Conservation (phyloP, 2,888 invertebrate species). For the Dynastes maya region DNA sequence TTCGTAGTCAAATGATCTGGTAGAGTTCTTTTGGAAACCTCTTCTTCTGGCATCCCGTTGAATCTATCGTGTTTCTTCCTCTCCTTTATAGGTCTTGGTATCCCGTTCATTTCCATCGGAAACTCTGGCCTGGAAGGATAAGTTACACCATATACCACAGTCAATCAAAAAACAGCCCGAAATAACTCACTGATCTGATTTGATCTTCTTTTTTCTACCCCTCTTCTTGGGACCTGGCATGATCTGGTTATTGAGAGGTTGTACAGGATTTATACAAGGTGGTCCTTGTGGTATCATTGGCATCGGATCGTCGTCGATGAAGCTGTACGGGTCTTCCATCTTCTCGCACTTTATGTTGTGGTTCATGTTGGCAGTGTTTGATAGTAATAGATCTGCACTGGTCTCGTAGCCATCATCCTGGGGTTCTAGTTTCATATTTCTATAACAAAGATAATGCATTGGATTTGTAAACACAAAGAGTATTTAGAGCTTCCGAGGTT, state of each 20-base stretch:
- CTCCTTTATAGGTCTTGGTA: constrained; percentile 81
- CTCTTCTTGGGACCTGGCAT: constrained; percentile 83
- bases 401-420: constrained; percentile 94
- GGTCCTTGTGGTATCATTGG: constrained; percentile 69
- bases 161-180: not conserved
- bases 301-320: constrained; percentile 85
- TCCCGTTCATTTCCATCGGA: constrained; percentile 73
- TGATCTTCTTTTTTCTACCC: constrained; percentile 89
- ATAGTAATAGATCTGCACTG: constrained; percentile 77
- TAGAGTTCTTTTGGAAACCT: constrained; percentile 92
- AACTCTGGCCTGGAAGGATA: constrained; percentile 71
- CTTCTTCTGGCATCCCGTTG: constrained; percentile 97
- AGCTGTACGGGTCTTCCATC: constrained; percentile 86
- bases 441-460: constrained; percentile 53
- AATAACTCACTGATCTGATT: constrained; percentile 74
- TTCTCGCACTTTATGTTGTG: constrained; percentile 70
- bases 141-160: not conserved
- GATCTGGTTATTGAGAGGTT: constrained; percentile 62
- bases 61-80: constrained; percentile 95
- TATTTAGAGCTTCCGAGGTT: not conserved
- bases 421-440: constrained; percentile 76
- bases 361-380: constrained; percentile 67
- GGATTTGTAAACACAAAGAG: not conserved
- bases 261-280: constrained; percentile 71
- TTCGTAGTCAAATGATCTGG: constrained; percentile 95